Evolutionary conservation across 2,113 vertebrate genomes (phyloP), one percentile per base, ranked within the genome.

Genomic region (Phaethon lepturus): DNA sequence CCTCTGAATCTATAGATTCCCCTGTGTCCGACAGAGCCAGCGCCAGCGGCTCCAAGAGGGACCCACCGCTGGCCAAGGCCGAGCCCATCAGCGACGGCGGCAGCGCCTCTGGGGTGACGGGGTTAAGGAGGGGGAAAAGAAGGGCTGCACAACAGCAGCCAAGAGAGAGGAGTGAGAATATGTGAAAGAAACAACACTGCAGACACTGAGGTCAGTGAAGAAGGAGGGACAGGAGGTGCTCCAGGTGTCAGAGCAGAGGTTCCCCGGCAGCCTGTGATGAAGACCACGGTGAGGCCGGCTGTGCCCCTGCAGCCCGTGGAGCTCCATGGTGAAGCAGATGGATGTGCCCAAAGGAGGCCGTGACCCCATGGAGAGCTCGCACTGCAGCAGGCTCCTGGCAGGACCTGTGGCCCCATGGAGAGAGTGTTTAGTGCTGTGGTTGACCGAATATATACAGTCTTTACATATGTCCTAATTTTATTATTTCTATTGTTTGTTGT

Each of bases 1-100:
- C 52, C 4, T 78, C 47, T 50, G 31, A 74, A 53, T 28, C 7
- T 35, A 38, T 38, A 62, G 35, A 10, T 38, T 10, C 24, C 10
- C 17, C 4, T 3, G 4, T 7, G 8, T 76, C 28, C 0, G 0
- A 16, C 1, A 50, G 6, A 56, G 17, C 8, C 31, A 56, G 3
- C 19, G 44, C 3, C 33, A 64, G 7, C 9, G 2, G 29, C 11
- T 85, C 10, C 55, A 5, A 76, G 17, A 23, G 0, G 1, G n/a
- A 64, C 25, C 13, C 1, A 0, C 29, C 2, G 1, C n/a, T 67
- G 53, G 12, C 35, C 19, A 24, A 56, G 26, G 5, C 23, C 3
- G 9, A 72, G 13, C 31, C 17, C 7, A 15, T 62, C 35, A 50
- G 52, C 3, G 3, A 59, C 1, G 5, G 58, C 8, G 20, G 20